Evolutionary conservation across 2,888 invertebrate genomes (phyloP).

Genomic region (Hirtodrosophila trivittata): DNA sequence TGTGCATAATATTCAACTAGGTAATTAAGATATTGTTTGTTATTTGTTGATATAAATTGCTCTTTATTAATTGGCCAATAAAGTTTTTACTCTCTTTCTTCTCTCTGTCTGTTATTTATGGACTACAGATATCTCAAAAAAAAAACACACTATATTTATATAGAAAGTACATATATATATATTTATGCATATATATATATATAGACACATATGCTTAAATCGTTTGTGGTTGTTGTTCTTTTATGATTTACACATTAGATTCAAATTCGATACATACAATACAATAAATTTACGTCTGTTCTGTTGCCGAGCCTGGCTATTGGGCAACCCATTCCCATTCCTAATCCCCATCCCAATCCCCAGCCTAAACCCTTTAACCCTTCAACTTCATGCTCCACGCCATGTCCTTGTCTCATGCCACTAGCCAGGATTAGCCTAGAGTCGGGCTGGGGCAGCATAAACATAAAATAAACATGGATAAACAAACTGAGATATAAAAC

Average conservation of each 20-base stretch:
- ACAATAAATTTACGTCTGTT: conserved; percentile 11
- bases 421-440: conserved; percentile 42
- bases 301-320: too few relatives aligned
- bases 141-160: conserved; percentile 27
- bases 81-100: conserved; percentile 34
- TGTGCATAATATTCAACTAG: conserved; percentile 56
- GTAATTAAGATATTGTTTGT: conserved; percentile 60
- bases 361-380: too few relatives aligned
- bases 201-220: conserved; percentile 26
- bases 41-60: conserved; percentile 56
- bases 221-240: conserved; percentile 25
- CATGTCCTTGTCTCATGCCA: not conserved
- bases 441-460: conserved; percentile 40
- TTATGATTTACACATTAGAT: conserved; percentile 72
- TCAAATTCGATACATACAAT: conserved; percentile 69
- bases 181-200: conserved; percentile 28
- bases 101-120: conserved; percentile 51
- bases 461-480: conserved; percentile 58
- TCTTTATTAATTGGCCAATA: conserved; percentile 73
- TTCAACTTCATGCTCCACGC: too few relatives aligned
- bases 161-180: conserved; percentile 29
- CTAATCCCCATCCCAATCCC: too few relatives aligned
- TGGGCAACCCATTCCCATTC: too few relatives aligned
- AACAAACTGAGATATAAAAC: conserved; percentile 55
- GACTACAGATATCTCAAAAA: conserved; percentile 55